Evolutionary conservation across 2,113 vertebrate genomes (phyloP).

Genomic region (Mus musculus): GRCm39 chr16:62506001-62506500

Average conservation of each 20-base stretch:
- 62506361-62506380: background rate
- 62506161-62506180: background rate
- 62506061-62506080: too few relatives aligned
- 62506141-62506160: constrained; percentile 30
- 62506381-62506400: background rate
- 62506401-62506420: constrained; percentile 7
- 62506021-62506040: background rate
- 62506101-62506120: background rate
- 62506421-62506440: constrained; percentile 19
- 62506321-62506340: background rate
- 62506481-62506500: constrained; percentile 45
- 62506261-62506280: background rate
- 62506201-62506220: background rate
- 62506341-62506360: background rate
- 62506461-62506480: background rate
- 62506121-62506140: background rate
- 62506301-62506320: background rate
- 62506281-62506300: background rate
- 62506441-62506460: constrained; percentile 37
- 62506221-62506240: background rate
- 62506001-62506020: background rate
- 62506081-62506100: background rate
- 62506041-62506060: background rate
- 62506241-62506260: background rate
- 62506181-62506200: constrained; percentile 13